phyloP scores from a whole-genome alignment of 1,140 invertebrate genomes.

The Diabrotica virgifera region DNA sequence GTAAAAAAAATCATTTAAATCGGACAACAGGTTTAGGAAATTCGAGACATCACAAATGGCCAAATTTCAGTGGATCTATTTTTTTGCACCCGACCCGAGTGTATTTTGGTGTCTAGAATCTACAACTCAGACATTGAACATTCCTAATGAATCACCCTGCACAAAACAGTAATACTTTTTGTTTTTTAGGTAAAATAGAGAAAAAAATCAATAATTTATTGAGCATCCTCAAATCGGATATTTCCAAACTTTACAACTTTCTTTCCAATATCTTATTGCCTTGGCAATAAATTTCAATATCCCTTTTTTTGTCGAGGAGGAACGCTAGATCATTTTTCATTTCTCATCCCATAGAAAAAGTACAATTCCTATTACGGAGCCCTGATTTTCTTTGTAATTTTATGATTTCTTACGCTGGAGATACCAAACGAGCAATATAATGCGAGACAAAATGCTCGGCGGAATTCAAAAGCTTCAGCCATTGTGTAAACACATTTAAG shows the following conservation, averaged over 20 bases:
- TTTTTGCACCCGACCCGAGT: too few species aligned
- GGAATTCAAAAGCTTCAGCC: background rate
- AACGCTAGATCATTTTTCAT: background rate
- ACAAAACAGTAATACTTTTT: too few species aligned
- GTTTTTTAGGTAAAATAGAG: background rate
- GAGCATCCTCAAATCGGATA: background rate
- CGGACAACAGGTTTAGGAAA: too few species aligned
- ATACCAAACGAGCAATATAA: background rate
- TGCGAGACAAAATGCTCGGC: background rate
- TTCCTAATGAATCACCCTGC: too few species aligned
- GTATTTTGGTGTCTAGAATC: too few species aligned
- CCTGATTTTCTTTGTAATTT: background rate
- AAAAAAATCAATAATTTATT: background rate
- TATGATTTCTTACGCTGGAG: background rate
- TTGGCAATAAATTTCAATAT: background rate
- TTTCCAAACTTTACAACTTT: background rate
- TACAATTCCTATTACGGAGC: background rate
- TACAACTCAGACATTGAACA: too few species aligned
- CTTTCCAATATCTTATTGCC: background rate
- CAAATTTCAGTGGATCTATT: too few species aligned
- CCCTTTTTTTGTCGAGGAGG: background rate
- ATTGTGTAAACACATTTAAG: slow-evolving; percentile 14
- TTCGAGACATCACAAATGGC: too few species aligned
- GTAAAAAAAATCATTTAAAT: too few species aligned
- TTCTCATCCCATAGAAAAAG: slow-evolving; percentile 3